phyloP scores from a whole-genome alignment of 2,888 invertebrate genomes.

The Dynastes hyllus region DNA sequence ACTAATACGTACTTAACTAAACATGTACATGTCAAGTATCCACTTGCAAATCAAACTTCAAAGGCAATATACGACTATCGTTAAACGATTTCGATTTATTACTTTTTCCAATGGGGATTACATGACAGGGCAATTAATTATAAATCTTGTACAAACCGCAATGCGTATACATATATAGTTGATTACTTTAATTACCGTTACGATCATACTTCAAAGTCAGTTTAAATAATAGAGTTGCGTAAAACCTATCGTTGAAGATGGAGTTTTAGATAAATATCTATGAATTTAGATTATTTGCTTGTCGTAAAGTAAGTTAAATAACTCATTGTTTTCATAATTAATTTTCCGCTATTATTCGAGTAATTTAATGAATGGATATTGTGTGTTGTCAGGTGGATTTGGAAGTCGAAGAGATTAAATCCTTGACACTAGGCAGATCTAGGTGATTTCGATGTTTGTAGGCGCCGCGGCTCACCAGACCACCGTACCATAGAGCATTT shows the following conservation, averaged over 20 bases:
- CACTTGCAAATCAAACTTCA: slow-evolving; percentile 26
- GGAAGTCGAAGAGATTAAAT: too few relatives aligned
- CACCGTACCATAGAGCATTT: too few relatives aligned
- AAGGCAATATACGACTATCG: slow-evolving; percentile 1
- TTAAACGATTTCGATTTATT: slow-evolving; percentile 21
- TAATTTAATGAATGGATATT: too few relatives aligned
- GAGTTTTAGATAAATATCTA: neutral
- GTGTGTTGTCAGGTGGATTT: too few relatives aligned
- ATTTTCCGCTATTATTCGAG: too few relatives aligned
- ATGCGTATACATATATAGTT: neutral
- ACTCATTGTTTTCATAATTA: neutral
- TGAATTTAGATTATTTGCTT: too few relatives aligned
- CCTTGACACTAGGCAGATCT: too few relatives aligned
- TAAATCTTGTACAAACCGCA: slow-evolving; percentile 4
- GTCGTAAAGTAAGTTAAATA: too few relatives aligned
- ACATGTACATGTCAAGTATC: slow-evolving; percentile 5
- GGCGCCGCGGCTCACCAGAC: too few relatives aligned
- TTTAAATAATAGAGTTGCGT: slow-evolving; percentile 2
- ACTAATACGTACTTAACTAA: slow-evolving; percentile 1
- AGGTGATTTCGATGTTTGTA: too few relatives aligned
- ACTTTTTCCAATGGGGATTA: neutral
- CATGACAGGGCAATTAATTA: slow-evolving; percentile 27
- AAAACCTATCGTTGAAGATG: neutral
- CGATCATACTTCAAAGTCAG: neutral
- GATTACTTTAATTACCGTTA: slow-evolving; percentile 1